A percentile compares a stretch with the other conserved stretches of the same genome.
These are phyloP conservation scores for Archocentrus centrarchus DNA, from an alignment of 2,113 vertebrate species.

Conservation along the genomic window DNA sequence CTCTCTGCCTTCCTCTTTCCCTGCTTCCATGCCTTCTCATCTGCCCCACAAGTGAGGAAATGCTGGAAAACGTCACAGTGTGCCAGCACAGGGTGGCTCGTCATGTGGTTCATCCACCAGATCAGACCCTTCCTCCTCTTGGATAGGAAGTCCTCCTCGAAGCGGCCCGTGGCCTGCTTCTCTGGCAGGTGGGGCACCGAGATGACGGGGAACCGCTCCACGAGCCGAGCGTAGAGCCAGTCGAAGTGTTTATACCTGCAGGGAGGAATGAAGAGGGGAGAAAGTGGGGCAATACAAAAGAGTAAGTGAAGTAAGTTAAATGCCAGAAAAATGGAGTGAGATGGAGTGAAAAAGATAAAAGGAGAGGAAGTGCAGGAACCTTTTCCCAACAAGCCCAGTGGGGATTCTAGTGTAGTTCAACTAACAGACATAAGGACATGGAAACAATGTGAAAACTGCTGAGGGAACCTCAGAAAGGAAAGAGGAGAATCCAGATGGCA, in stretches of 20 bases:
- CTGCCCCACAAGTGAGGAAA: slow-evolving; percentile 90
- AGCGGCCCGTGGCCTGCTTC: slow-evolving; percentile 97
- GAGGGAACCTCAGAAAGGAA: slow-evolving; percentile 25
- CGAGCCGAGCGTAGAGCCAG: slow-evolving; percentile 93
- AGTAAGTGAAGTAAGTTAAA: not conserved
- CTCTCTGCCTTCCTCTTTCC: slow-evolving; percentile 96
- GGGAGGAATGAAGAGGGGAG: not conserved
- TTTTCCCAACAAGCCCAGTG: not conserved
- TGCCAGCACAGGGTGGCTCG: slow-evolving; percentile 92
- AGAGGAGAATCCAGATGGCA: not conserved
- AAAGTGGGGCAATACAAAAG: not conserved
- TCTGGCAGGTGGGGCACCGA: slow-evolving; percentile 95
- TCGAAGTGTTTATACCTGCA: slow-evolving; percentile 97
- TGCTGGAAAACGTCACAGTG: slow-evolving; percentile 96
- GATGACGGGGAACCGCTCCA: slow-evolving; percentile 95
- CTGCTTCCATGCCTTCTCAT: slow-evolving; percentile 97
- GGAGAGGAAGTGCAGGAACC: not conserved
- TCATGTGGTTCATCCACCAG: slow-evolving; percentile 99
- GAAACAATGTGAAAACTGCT: slow-evolving; percentile 37
- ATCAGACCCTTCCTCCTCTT: slow-evolving; percentile 94
- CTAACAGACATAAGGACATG: slow-evolving; percentile 13
- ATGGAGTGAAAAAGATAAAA: not conserved
- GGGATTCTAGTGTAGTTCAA: slow-evolving; percentile 8
- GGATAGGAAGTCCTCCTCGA: slow-evolving; percentile 97
- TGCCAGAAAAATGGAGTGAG: not conserved